phyloP scores from a whole-genome alignment of 2,888 invertebrate genomes.

The Ichneumon xanthorius region DNA sequence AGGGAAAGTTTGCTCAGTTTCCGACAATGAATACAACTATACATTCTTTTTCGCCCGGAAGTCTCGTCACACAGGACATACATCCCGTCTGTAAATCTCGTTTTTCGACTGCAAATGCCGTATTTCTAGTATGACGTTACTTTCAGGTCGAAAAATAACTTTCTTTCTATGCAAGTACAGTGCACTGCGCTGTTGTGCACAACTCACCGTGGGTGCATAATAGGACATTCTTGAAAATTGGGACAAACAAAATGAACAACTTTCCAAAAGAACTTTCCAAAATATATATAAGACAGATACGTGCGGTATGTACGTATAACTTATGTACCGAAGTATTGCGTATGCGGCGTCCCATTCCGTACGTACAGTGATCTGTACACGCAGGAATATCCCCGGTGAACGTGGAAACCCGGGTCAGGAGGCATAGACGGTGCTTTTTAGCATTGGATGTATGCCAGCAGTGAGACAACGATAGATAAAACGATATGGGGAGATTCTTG shows the following conservation, averaged over 20 bases:
- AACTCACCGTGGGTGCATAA: no score
- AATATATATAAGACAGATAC: not conserved
- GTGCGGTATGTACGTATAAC: not conserved
- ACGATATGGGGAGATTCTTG: not conserved
- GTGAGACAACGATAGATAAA: slow-evolving; percentile 21
- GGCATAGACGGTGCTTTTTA: slow-evolving; percentile 28
- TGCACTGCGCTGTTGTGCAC: no score
- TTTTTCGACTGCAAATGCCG: not conserved
- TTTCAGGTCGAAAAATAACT: no score
- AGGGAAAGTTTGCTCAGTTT: not conserved
- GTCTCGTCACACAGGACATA: no score
- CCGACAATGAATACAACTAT: not conserved
- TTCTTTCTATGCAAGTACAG: no score
- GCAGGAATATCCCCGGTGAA: not conserved
- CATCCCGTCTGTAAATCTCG: no score
- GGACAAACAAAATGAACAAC: no score
- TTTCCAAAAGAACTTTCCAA: not conserved
- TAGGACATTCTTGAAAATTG: no score
- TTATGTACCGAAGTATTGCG: not conserved
- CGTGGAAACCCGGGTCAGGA: not conserved
- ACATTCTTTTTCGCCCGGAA: not conserved
- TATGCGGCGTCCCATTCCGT: not conserved
- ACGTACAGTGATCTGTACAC: not conserved
- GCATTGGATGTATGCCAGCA: slow-evolving; percentile 28
- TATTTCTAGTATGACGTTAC: not conserved